These are phyloP conservation scores for Popillia japonica DNA, from an alignment of 1,140 invertebrate genomes.

Conservation along the genomic window DNA sequence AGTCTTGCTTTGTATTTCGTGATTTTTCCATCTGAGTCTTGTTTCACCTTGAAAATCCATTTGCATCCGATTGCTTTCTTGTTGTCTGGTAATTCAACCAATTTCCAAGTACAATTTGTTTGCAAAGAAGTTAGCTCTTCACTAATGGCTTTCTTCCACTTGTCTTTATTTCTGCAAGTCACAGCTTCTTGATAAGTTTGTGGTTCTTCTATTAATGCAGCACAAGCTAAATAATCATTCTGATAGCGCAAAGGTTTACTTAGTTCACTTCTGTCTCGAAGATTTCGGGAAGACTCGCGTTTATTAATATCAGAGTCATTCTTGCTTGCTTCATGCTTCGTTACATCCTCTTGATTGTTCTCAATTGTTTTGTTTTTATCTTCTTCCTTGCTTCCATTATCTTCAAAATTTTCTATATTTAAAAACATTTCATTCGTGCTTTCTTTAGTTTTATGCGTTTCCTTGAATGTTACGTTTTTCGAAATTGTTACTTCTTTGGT, in stretches of 20 bases:
- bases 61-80: conserved; percentile 49
- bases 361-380: neutral
- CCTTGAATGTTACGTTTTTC: too few relatives aligned
- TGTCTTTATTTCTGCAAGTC: too few relatives aligned
- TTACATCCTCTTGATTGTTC: neutral
- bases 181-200: conserved; percentile 35
- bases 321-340: too few relatives aligned
- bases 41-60: conserved; percentile 55
- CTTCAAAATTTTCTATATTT: too few relatives aligned
- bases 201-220: conserved; percentile 31
- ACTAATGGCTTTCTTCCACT: conserved; percentile 55
- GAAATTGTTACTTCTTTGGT: too few relatives aligned
- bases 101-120: conserved; percentile 56
- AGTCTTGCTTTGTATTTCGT: conserved; percentile 48
- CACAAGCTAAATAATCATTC: conserved; percentile 22
- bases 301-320: too few relatives aligned
- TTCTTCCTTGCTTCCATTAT: too few relatives aligned
- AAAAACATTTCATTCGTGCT: too few relatives aligned
- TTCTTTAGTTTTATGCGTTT: too few relatives aligned
- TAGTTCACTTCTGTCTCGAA: neutral
- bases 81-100: conserved; percentile 48
- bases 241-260: conserved; percentile 8
- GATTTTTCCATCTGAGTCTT: conserved; percentile 45
- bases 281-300: too few relatives aligned
- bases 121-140: conserved; percentile 52